Conservation (phyloP, 2,113 vertebrate species). For the Coptodon bakossiorum region DNA sequence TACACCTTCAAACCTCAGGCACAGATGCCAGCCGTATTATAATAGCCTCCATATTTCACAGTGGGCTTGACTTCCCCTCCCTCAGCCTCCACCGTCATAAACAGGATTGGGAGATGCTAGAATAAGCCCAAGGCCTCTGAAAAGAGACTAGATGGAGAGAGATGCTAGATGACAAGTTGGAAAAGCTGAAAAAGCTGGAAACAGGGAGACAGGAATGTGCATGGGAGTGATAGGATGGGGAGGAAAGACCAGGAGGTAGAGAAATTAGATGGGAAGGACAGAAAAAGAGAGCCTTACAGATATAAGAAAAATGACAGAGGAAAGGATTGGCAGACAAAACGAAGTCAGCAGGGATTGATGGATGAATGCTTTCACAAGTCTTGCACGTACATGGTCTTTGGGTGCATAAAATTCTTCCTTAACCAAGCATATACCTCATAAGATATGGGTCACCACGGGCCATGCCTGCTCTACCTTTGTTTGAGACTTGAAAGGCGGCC, state of each 20-base stretch:
- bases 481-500: slow-evolving; percentile 23
- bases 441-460: background rate
- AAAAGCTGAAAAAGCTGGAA: background rate
- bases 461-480: slow-evolving; percentile 23
- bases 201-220: background rate
- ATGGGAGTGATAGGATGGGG: background rate
- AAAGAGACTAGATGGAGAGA: background rate
- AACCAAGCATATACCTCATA: background rate
- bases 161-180: background rate
- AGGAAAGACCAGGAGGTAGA: background rate
- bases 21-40: slow-evolving; percentile 8
- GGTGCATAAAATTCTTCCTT: background rate
- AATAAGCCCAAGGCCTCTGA: background rate
- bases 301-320: background rate
- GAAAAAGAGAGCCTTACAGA: background rate
- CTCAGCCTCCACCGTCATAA: slow-evolving; percentile 15
- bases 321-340: background rate
- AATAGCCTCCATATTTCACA: slow-evolving; percentile 36
- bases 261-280: background rate
- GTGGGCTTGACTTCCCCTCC: background rate
- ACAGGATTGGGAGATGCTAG: background rate
- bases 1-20: slow-evolving; percentile 8
- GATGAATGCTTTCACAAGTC: background rate
- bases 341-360: background rate
- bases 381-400: background rate